Percentiles rank a stretch among this genome's conserved stretches.
Evolutionary conservation across 1,140 invertebrate genomes (phyloP).

Genomic region (Muscidifurax raptorellus): DNA sequence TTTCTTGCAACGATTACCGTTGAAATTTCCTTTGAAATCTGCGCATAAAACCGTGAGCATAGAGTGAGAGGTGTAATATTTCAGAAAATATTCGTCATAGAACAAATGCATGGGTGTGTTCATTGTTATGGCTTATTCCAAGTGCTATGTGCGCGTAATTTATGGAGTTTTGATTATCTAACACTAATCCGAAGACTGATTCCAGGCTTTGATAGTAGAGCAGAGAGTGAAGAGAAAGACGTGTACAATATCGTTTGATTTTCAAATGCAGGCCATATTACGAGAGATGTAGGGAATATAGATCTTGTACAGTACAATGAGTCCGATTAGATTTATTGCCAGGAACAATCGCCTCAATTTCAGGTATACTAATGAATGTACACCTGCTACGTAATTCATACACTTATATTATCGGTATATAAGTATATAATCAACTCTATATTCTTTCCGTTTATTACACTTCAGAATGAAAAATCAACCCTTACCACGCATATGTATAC

Average conservation of each 20-base stretch:
- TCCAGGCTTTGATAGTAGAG: not conserved
- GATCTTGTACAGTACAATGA: not conserved
- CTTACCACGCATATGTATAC: too few species aligned
- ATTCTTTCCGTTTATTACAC: too few species aligned
- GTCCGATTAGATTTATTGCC: too few species aligned
- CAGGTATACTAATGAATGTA: not conserved
- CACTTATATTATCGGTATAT: too few species aligned
- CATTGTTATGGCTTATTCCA: not conserved
- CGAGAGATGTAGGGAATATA: not conserved
- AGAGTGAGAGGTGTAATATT: not conserved
- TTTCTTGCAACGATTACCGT: too few species aligned
- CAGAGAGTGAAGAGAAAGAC: too few species aligned
- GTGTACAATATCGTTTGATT: not conserved
- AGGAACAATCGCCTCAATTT: not conserved
- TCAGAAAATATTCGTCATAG: not conserved
- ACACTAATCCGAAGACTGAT: not conserved
- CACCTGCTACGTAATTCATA: not conserved
- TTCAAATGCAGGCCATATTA: not conserved
- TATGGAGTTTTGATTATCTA: not conserved
- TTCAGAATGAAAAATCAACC: too few species aligned
- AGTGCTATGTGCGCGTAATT: not conserved
- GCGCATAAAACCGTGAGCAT: too few species aligned
- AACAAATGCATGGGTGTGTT: not conserved
- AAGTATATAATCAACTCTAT: too few species aligned
- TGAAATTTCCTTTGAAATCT: too few species aligned